Evolutionary conservation across 2,113 vertebrate species (phyloP).

Genomic region (Bombycilla garrulus): DNA sequence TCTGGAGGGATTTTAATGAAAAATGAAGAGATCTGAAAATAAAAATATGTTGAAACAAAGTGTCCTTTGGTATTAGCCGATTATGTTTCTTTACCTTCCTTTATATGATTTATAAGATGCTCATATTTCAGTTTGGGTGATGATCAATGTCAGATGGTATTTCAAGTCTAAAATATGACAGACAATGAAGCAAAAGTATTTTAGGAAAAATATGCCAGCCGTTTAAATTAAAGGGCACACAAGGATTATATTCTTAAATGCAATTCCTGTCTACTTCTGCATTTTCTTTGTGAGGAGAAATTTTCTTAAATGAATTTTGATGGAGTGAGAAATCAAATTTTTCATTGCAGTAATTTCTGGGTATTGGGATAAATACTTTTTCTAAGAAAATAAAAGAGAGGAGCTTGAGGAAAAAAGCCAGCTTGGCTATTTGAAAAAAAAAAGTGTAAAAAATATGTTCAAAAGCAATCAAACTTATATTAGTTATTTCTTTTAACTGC

Average conservation of each 20-base stretch:
- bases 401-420: neutral
- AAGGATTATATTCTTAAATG: neutral
- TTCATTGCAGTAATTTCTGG: neutral
- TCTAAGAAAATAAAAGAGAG: neutral
- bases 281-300: neutral
- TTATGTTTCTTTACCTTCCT: neutral
- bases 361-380: neutral
- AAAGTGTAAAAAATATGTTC: neutral
- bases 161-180: neutral
- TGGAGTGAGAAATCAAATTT: neutral
- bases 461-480: neutral
- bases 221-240: neutral
- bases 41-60: neutral
- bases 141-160: neutral
- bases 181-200: neutral
- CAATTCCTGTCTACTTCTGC: neutral
- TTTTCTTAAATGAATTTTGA: neutral
- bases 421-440: neutral
- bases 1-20: neutral
- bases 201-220: neutral
- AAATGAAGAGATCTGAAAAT: neutral
- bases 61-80: neutral
- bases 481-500: neutral
- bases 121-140: neutral
- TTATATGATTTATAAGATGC: neutral